Evolutionary conservation across 1,140 invertebrate species (phyloP), one percentile per base, ranked within the genome.

Genomic region (Aphis craccivora): DNA sequence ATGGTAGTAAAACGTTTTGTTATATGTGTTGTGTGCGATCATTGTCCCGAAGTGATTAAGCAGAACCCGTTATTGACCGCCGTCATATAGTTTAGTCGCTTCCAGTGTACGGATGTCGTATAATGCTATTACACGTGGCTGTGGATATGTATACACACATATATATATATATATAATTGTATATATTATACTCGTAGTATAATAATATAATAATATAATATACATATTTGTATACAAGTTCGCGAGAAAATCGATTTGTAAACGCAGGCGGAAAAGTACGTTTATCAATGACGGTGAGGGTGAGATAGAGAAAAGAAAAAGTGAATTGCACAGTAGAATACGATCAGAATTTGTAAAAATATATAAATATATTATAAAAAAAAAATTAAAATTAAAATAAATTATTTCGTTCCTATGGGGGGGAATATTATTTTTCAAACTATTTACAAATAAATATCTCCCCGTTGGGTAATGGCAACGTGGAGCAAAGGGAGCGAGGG

Each of bases 371-470:
- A 40, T 40, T 48, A 76, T 43, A 67, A 91, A 81, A 91, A 37
- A 37, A 25, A 40, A 92, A 93, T 40, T 53, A 53, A 84, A 86
- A 37, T 53, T 93, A 40, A 40, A 93, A 93, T 93, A 93, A 93
- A 93, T 93, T 93, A 93, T 48, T 51, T 93, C 37, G 89, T 60
- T 90, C 35, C 53, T 40, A n/a, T n/a, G 60, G 30, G 60, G 76
- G 91, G 9, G n/a, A 37, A 81, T 53, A 30, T 83, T 51, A 81
- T 89, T 53, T 92, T 40, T 40, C 25, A 40, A 84, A 53, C 51
- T 93, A 93, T 93, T 37, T 93, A 93, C 91, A 93, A 93, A 93
- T 86, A 93, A 93, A 83, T 93, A 93, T 93, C 81, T 43, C 35
- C 88, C 40, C 81, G 48, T 84, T 22, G 60, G n/a, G 60, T 18